phyloP scores from a whole-genome alignment of 1,140 invertebrate species.

The Heterodera carotae region DNA sequence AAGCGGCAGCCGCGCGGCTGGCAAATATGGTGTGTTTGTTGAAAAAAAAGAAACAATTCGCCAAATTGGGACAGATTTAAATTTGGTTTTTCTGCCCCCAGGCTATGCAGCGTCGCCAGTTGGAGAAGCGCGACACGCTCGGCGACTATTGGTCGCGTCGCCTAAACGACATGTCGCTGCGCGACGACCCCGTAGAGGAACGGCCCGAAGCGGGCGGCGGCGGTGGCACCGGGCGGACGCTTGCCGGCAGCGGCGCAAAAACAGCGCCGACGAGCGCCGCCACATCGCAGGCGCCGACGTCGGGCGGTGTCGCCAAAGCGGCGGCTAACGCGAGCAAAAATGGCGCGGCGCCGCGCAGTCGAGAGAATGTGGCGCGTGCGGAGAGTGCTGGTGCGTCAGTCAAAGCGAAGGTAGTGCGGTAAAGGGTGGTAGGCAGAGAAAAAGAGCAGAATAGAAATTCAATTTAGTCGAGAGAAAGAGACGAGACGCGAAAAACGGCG shows the following conservation, averaged over 20 bases:
- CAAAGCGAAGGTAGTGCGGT: constrained; percentile 2
- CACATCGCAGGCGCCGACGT: background rate
- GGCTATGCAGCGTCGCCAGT: constrained; percentile 29
- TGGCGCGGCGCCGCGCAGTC: background rate
- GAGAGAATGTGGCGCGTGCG: background rate
- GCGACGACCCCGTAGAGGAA: constrained; percentile 53
- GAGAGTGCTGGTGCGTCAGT: background rate
- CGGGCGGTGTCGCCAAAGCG: background rate
- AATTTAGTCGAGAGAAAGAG: background rate
- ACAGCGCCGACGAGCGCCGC: background rate
- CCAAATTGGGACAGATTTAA: constrained; percentile 9
- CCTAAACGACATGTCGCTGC: constrained; percentile 50
- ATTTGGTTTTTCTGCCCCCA: background rate
- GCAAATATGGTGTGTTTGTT: constrained; percentile 45
- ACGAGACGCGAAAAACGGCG: background rate
- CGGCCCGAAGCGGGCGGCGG: constrained; percentile 9
- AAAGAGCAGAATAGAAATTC: background rate
- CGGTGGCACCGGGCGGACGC: background rate
- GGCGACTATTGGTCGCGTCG: constrained; percentile 54
- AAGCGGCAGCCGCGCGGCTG: constrained; percentile 39
- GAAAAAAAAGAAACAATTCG: constrained; percentile 15
- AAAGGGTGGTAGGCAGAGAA: no score
- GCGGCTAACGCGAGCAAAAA: constrained; percentile 6
- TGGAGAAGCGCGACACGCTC: constrained; percentile 57
- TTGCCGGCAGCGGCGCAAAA: background rate